These are phyloP conservation scores for Andrena camellia DNA, from an alignment of 2,888 invertebrate genomes.

Conservation along the genomic window DNA sequence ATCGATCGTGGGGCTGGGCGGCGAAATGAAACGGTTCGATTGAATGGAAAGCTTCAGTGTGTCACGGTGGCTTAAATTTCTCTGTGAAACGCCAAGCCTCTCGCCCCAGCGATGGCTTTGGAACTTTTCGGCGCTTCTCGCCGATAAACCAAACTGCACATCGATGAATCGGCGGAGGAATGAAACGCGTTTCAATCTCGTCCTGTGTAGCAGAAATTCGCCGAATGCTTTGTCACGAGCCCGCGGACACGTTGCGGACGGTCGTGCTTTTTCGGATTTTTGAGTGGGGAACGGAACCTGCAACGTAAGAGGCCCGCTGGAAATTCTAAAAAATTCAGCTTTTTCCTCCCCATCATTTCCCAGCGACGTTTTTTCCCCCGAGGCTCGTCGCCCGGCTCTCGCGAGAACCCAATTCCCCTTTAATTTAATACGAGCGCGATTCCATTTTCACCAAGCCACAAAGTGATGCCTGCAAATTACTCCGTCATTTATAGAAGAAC, in stretches of 20 bases:
- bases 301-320: background rate
- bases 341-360: background rate
- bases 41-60: constrained; percentile 7
- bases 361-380: background rate
- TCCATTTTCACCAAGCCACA: constrained; percentile 7
- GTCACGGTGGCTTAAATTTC: constrained; percentile 22
- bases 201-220: constrained; percentile 13
- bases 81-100: constrained; percentile 23
- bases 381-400: background rate
- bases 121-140: constrained; percentile 27
- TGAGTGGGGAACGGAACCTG: background rate
- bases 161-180: constrained; percentile 32
- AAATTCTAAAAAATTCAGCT: constrained; percentile 16
- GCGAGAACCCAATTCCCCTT: background rate
- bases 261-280: constrained; percentile 8
- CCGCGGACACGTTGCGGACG: background rate
- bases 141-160: constrained; percentile 39
- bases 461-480: constrained; percentile 21
- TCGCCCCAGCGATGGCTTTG: constrained; percentile 1
- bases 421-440: constrained; percentile 19
- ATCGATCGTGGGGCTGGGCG: constrained; percentile 33
- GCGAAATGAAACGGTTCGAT: constrained; percentile 42
- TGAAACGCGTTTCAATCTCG: constrained; percentile 34
- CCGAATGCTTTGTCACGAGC: constrained; percentile 29
- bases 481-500: constrained; percentile 17